Base-by-base conservation (phyloP, 2,888 invertebrate genomes). In the Silvanus unidentatus region DNA sequence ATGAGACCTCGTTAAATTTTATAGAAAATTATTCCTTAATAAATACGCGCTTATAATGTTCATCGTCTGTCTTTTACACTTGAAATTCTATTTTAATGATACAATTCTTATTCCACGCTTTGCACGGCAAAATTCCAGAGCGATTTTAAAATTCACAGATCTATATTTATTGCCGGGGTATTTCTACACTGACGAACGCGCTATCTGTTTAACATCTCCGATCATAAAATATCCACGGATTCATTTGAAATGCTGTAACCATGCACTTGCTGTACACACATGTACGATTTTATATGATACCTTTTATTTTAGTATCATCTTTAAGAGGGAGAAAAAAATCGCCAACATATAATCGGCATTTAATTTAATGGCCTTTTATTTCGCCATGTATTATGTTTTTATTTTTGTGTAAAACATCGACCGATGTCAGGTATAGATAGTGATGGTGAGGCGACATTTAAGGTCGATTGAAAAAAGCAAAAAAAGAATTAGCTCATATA, bases 41-140 rank as follows among this genome's bases (percentile, higher is more conserved):
- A n/a, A n/a, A n/a, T n/a, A n/a, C n/a, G n/a, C n/a, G n/a, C n/a
- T n/a, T n/a, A n/a, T n/a, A n/a, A n/a, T n/a, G n/a, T n/a, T n/a
- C n/a, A n/a, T n/a, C n/a, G n/a, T 56, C 59, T 52, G 58, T 59
- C 63, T 62, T 66, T 64, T 60, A 59, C 64, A 63, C 63, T 62
- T 66, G 59, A 32, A 49, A 55, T 53, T 49, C 56, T 49, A 58
- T 58, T 63, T 64, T 66, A 66, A 66, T 62, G 63, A 63, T 60
- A 59, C 65, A 62, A 22, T 63, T 65, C 64, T 61, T 65, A 66
- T 65, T 66, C 43, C 28, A 39, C 39, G 30, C 14, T 29, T 43
- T 29, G 38, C 43, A 39, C 43, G 14, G 40, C 22, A 38, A 22
- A 39, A 34, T 41, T 34, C 41, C 37, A 42, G 42, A 42, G 39